Percentiles rank a stretch among this genome's conserved stretches.
These are phyloP conservation scores for Bruchidius siliquastri DNA, from an alignment of 2,888 invertebrate genomes.

Conservation along the genomic window DNA sequence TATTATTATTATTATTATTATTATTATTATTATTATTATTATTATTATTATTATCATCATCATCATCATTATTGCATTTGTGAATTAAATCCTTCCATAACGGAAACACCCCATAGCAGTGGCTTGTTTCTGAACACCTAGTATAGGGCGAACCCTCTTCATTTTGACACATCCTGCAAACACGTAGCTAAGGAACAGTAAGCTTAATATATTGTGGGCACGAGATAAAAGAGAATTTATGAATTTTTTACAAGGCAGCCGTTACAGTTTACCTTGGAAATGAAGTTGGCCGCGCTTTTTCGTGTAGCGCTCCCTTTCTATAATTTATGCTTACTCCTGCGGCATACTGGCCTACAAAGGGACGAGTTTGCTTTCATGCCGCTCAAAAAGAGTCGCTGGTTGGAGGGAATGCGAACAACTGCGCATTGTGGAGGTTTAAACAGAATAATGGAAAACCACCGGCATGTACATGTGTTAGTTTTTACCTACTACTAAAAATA, in stretches of 20 bases:
- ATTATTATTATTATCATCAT: too few species aligned
- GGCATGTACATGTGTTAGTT: not conserved
- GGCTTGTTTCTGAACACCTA: too few species aligned
- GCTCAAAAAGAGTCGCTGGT: not conserved
- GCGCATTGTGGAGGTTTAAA: not conserved
- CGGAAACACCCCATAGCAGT: too few species aligned
- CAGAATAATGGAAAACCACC: not conserved
- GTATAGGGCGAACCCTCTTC: too few species aligned
- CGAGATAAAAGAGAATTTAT: not conserved
- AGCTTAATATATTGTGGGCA: not conserved
- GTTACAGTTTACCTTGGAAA: not conserved
- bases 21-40: too few species aligned
- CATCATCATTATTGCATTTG: too few species aligned
- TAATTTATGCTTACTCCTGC: not conserved
- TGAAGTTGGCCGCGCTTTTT: not conserved
- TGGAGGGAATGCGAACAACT: not conserved
- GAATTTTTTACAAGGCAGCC: not conserved
- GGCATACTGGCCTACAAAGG: not conserved
- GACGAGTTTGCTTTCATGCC: not conserved
- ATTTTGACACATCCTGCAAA: too few species aligned
- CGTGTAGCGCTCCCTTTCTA: not conserved
- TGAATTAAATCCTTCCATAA: too few species aligned
- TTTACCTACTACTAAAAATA: not conserved
- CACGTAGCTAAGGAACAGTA: not conserved
- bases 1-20: too few species aligned